Percentiles rank a stretch among this genome's conserved stretches.
phyloP scores from a whole-genome alignment of 2,113 vertebrate genomes.

The Acanthisitta chloris region DNA sequence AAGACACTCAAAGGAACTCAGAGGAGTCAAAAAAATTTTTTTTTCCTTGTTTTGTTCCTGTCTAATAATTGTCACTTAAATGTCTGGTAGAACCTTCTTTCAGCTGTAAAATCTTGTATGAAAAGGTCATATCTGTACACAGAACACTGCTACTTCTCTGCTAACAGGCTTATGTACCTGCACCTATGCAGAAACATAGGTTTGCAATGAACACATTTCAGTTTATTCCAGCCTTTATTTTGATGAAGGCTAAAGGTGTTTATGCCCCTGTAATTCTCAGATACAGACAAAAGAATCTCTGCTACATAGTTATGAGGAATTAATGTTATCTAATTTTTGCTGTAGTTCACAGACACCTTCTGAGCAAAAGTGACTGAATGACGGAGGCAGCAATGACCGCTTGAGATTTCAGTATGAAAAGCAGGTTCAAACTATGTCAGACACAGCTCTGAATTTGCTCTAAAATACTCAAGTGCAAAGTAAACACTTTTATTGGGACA shows the following conservation, averaged over 20 bases:
- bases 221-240: not conserved
- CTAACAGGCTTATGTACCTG: not conserved
- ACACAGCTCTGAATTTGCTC: not conserved
- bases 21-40: not conserved
- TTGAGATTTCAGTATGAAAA: not conserved
- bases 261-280: not conserved
- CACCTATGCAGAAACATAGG: not conserved
- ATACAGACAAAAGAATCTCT: not conserved
- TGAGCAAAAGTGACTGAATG: not conserved
- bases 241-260: not conserved
- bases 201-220: not conserved
- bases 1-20: not conserved
- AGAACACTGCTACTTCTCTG: not conserved
- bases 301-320: not conserved
- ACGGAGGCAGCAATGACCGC: not conserved
- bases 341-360: not conserved
- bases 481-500: not conserved
- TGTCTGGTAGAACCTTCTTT: not conserved
- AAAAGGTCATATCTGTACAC: not conserved
- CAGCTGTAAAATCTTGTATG: not conserved
- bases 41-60: not conserved
- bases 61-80: not conserved
- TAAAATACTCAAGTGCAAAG: not conserved
- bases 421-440: not conserved
- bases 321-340: not conserved